Evolutionary conservation across 2,797 vertebrate species (phyloP), one percentile per base, ranked within the genome.

Genomic region (Craterocephalus amniculus): DNA sequence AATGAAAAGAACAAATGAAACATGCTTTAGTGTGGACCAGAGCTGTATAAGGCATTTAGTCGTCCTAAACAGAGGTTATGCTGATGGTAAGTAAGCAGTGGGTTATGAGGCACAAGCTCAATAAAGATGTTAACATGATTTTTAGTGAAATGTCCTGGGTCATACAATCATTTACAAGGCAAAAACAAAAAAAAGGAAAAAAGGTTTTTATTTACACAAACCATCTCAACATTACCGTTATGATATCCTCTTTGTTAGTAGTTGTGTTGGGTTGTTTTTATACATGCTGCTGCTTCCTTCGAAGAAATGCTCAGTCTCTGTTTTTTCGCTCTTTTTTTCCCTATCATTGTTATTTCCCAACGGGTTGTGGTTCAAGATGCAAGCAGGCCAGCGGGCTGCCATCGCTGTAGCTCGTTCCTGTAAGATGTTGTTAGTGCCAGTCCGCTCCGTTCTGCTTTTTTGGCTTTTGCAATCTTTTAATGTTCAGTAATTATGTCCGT

Each of bases 151-250:
- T 72, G 74, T 87, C 89, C 92, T 85, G 67, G 89, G 95, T 94
- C 91, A 93, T 93, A 95, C 88, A 95, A 82, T 95, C 93, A 96
- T 97, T 96, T 98, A 97, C 96, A 98, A 96, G 93, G 95, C 95
- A 96, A 83, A 29, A 29, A 29, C 29, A 29, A 91, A 82, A 81
- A 48, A 59, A 26, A 26, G 27, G 91, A 81, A 81, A 45, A 59
- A 11, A 94, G 96, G 96, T 96, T 97, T 97, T 94, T 95, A 98
- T 97, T 96, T 98, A 98, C 97, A 99, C 68, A 90, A 86, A 88
- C 93, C 78, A 92, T 88, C 92, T 95, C 91, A 92, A 89, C 92
- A 93, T 91, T 83, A 93, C 90, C 84, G 90, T 92, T 89, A 93
- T 84, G 79, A 92, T 89, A 89, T 95, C 93, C 73, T 77, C 93